These are phyloP conservation scores for Mizuhopecten yessoensis DNA, from an alignment of 1,140 invertebrate species.

Conservation along the genomic window DNA sequence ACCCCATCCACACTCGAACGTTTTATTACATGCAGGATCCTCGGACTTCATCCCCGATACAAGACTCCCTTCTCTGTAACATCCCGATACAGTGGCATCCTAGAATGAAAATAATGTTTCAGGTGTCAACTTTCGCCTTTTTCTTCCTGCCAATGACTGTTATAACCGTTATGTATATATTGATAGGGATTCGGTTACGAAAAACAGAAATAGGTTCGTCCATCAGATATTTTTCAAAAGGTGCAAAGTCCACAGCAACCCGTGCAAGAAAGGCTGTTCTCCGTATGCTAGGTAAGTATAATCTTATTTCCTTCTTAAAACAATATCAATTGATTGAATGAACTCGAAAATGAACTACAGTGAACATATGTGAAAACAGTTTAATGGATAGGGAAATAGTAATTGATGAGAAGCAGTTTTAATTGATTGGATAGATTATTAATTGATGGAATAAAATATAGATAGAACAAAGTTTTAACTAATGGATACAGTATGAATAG, in stretches of 20 bases:
- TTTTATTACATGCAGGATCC: conserved; percentile 66
- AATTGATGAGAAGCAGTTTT: no score
- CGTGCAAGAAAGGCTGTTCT: conserved; percentile 79
- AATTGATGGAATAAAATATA: no score
- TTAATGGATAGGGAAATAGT: no score
- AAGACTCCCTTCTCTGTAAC: conserved; percentile 79
- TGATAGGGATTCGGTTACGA: conserved; percentile 63
- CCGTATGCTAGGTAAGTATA: conserved; percentile 80
- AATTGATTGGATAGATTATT: no score
- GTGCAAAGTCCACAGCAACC: conserved; percentile 67
- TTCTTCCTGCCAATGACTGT: conserved; percentile 84
- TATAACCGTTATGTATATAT: conserved; percentile 82
- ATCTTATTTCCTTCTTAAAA: no score
- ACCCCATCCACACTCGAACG: conserved; percentile 71
- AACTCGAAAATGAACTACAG: no score
- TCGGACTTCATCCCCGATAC: conserved; percentile 62
- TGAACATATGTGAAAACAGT: no score
- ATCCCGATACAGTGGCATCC: conserved; percentile 75
- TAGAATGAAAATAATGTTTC: conserved; percentile 78
- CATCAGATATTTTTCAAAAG: conserved; percentile 55
- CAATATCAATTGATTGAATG: no score
- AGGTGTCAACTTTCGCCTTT: conserved; percentile 83
- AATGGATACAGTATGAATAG: no score
- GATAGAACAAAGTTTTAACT: no score
- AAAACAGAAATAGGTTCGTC: conserved; percentile 53